phyloP scores from a whole-genome alignment of 2,113 vertebrate genomes.

The Sus scrofa region DNA sequence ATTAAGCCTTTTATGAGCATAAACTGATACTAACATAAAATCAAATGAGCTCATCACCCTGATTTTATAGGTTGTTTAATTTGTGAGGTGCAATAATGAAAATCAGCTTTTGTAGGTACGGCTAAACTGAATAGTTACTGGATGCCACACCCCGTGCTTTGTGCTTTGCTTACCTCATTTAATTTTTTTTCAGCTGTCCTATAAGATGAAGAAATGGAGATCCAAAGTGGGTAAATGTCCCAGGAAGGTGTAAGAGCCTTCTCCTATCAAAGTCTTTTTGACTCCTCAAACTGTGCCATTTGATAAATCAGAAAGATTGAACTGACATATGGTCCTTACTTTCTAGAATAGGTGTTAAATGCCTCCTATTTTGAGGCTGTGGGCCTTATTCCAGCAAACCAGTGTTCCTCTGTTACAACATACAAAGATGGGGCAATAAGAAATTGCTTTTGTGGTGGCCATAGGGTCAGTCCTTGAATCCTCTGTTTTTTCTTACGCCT shows the following conservation, averaged over 20 bases:
- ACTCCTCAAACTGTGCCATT: neutral
- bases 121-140: neutral
- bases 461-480: neutral
- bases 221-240: neutral
- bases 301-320: neutral
- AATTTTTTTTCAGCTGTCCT: neutral
- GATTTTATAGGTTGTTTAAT: constrained; percentile 44
- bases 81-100: constrained; percentile 43
- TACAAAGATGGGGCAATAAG: neutral
- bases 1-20: constrained; percentile 59
- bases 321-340: neutral
- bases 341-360: neutral
- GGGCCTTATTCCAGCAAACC: neutral
- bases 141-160: neutral
- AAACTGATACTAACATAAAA: neutral
- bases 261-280: neutral
- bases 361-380: neutral
- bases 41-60: constrained; percentile 1
- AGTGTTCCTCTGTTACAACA: neutral
- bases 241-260: neutral
- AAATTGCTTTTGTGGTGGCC: neutral
- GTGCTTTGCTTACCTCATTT: neutral
- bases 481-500: constrained; percentile 13
- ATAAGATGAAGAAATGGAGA: neutral
- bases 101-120: neutral